Evolutionary conservation across 2,888 invertebrate genomes (phyloP), one percentile per base, ranked within the genome.

Genomic region (Aleiodes testaceus): DNA sequence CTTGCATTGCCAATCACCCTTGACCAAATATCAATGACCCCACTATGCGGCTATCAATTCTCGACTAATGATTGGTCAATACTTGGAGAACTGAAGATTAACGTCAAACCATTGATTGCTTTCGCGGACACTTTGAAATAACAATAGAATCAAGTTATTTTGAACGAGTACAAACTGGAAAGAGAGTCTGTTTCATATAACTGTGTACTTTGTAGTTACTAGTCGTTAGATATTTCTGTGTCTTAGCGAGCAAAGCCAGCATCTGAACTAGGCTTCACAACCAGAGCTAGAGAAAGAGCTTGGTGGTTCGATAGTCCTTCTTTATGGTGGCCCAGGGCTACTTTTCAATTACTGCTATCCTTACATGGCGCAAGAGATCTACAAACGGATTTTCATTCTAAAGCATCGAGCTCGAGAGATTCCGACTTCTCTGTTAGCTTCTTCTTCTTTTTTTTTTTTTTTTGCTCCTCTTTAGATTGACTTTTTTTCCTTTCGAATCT

Each of bases 301-400:
- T 75, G 78, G 79, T 79, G 82, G 80, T 79, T 80, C 80, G 81
- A 76, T 74, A 73, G 71, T 71, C 50, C 61, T 79, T 78, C 77
- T 81, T 83, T 80, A 81, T 77, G 73, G 74, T 70, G 73, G 75
- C 75, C 75, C 75, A 74, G 74, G 74, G 79, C 81, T 78, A 80
- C 82, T 81, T 81, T 78, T 81, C 82, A 81, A 82, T 84, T 82
- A 81, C 79, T 77, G 67, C 75, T 69, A 72, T 75, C 71, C 75
- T 66, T 26, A 45, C 22, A 45, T 22, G 45, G 70, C 26, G 26
- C 12, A 42, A 20, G 22, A 52, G 52, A 63, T 50, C 61, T 44
- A 64, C 59, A 36, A 49, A 26, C 69, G 74, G 74, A 74, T 73
- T 74, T 73, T 67, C 69, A 36, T 42, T 64, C 47, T 30, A 72